Base-by-base conservation (phyloP, 2,113 vertebrate species). In the Axis porcinus region DNA sequence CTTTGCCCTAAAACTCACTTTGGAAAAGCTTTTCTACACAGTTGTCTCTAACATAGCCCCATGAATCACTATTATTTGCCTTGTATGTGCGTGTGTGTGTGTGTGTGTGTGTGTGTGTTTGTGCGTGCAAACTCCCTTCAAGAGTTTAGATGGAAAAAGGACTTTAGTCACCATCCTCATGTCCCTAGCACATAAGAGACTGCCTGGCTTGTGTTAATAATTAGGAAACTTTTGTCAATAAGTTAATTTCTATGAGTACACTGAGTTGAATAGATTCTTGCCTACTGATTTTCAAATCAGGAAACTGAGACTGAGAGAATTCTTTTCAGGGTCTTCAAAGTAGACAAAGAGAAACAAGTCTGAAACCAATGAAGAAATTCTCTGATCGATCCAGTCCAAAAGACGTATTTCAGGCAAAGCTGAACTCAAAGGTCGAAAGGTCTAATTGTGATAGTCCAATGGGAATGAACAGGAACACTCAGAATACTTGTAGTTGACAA, bases 71-170 rank as follows among this genome's bases (percentile, higher is more conserved):
- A 16, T 50, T 11, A 64, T 83, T 91, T 92, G 16, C 25, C 28
- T 1, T 64, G 30, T 0, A 6, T 30, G 13, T 60, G 2, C 7
- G n/a, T n/a, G n/a, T n/a, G n/a, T n/a, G n/a, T n/a, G 2, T 14
- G 58, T 62, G 28, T 30, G 28, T 60, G 58, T 60, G 27, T 28
- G 17, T 55, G 6, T 19, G 19, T n/a, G n/a, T n/a, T n/a, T 1
- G 7, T 4, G 1, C 21, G 17, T n/a, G 83, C 25, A 21, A 12
- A n/a, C 14, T 45, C 30, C 13, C 17, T 25, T 74, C 2, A 47
- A 64, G 10, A 52, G 40, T 70, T 10, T n/a, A 81, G 5, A 27
- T 7, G 4, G 54, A 28, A 27, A 30, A 67, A 70, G 27, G 7
- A 74, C 27, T 91, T 94, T 54, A 25, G 36, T 74, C 81, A 57